phyloP scores from a whole-genome alignment of 23 tunicate species.

The Styela plicata region DNA sequence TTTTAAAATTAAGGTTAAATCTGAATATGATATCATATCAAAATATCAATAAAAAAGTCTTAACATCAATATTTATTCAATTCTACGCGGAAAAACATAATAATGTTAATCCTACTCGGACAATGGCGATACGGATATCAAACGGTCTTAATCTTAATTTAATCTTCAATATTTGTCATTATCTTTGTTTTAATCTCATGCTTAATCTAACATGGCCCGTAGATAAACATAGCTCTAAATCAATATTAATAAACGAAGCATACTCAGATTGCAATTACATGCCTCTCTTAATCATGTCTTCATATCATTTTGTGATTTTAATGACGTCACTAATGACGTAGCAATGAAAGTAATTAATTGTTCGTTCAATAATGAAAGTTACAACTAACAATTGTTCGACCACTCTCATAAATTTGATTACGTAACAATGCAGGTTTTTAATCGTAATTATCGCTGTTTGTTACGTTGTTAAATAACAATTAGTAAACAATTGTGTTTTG shows the following conservation, averaged over 20 bases:
- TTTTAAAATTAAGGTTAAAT: neutral
- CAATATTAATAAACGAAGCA: neutral
- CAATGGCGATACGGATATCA: neutral
- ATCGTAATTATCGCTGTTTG: neutral
- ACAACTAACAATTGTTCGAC: neutral
- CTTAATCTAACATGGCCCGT: no score
- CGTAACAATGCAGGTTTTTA: neutral
- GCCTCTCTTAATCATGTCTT: neutral
- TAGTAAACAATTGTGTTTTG: neutral
- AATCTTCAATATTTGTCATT: no score
- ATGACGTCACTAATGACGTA: neutral
- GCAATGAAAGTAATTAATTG: neutral
- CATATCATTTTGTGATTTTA: neutral
- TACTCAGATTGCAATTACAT: neutral
- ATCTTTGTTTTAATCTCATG: no score
- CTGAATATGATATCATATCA: neutral
- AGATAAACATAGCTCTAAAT: no score
- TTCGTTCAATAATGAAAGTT: neutral
- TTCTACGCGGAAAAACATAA: neutral
- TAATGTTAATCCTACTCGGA: neutral
- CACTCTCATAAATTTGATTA: neutral
- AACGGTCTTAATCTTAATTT: neutral
- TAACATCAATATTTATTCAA: neutral
- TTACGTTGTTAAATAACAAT: neutral
- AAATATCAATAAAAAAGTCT: neutral